phyloP scores from a whole-genome alignment of 2,797 vertebrate genomes.

The Choloepus didactylus region DNA sequence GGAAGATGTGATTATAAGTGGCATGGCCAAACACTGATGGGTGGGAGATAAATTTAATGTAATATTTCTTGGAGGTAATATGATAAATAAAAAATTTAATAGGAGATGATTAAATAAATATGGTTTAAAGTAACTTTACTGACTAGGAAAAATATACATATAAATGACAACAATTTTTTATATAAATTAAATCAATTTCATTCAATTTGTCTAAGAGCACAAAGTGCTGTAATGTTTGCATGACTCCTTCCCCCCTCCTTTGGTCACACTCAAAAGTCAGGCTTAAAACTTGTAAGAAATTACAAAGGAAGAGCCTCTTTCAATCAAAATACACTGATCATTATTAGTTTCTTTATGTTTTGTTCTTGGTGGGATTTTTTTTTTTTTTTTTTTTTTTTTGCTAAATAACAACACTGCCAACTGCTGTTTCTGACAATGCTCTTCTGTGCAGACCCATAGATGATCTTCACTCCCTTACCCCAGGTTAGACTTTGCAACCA shows the following conservation, averaged over 20 bases:
- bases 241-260: background rate
- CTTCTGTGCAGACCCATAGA: background rate
- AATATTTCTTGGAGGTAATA: background rate
- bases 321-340: background rate
- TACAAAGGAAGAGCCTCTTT: background rate
- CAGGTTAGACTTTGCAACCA: background rate
- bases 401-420: background rate
- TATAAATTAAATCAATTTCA: constrained; percentile 24
- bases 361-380: too few species aligned
- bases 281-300: background rate
- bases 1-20: background rate
- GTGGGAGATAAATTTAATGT: background rate
- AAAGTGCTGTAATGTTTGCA: background rate
- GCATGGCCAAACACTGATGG: background rate
- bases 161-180: background rate
- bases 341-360: background rate
- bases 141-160: background rate
- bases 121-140: constrained; percentile 19
- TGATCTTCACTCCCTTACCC: background rate
- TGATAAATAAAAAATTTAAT: background rate
- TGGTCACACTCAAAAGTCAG: background rate
- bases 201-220: background rate
- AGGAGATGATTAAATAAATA: background rate
- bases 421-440: background rate
- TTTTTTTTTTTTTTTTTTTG: background rate